Evolutionary conservation across 2,113 vertebrate species (phyloP), one percentile per base, ranked within the genome.

Genomic region (Pavo muticus): DNA sequence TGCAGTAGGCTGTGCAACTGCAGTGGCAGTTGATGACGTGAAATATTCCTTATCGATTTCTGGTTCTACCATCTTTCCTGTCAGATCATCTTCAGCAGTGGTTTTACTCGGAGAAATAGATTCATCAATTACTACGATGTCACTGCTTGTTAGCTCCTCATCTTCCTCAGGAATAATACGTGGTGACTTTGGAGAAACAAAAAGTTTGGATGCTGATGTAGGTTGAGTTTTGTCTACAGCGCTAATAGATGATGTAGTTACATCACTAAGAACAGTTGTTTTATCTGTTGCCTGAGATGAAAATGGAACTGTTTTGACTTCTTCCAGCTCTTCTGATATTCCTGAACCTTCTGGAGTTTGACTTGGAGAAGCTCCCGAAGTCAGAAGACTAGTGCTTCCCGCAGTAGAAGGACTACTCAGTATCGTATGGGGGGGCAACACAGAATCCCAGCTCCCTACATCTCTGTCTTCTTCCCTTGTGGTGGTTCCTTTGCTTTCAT

Each of bases 31-130:
- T 76, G 97, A 95, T 2, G 96, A 96, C 70, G 97, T 98, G 72
- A 99, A 97, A 95, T 98, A 98, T 61, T 98, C 98, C 56, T 78
- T 95, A 90, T 97, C 98, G 2, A 98, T 98, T 45, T 98, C 98
- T 18, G 92, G 88, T 95, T 96, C 96, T 35, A 71, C 69, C 63
- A 57, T 80, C 87, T 95, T 97, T 11, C 95, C 91, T 76, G 96
- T 73, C 42, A 93, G 93, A 82, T 97, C 94, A 12, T 97, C 97
- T 57, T 68, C 87, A 45, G 92, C 60, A 32, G 95, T 94, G 39
- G 84, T 52, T 96, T 96, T 97, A 75, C 92, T 86, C 39, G 20
- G 96, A 84, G 97, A 96, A 90, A 97, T 9, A 73, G 98, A 98
- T 89, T 98, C 98, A 42, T 91, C 97, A 61, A 98, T 97, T 76